Evolutionary conservation across 2,797 vertebrate genomes (phyloP), one percentile per base, ranked within the genome.

Genomic region (Enteromius viviparus): DNA sequence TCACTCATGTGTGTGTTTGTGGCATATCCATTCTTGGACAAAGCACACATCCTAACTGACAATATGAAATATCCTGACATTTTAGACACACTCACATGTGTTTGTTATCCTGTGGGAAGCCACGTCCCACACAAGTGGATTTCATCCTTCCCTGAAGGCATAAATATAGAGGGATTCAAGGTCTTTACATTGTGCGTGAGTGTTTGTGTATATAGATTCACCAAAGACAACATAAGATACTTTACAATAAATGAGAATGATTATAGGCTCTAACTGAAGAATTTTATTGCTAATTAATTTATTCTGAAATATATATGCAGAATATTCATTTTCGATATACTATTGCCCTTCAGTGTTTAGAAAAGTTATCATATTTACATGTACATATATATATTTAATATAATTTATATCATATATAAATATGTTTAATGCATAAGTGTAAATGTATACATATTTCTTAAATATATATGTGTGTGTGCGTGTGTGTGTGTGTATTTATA

Each of bases 31-130:
- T 55, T 37, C 49, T 49, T 62, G 74, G 42, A 83, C 37, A 78
- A 62, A 62, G 65, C n/a, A 60, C 37, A 55, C 45, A 74, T 71
- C 76, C 78, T 21, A 77, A 87, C 78, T 85, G 89, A 83, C 88
- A 89, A 80, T 82, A 89, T 88, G 76, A 87, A 87, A 71, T 84
- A 81, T 83, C 65, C 21, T 82, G 89, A 89, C 89, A 62, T 85
- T 6, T 80, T 47, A 55, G 76, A 91, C 91, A 89, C 87, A 90
- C 87, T 86, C 82, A 55, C 85, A 85, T 84, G 60, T 85, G 84
- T 91, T 91, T 92, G 89, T 92, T 92, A 92, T 89, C 83, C 87
- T 88, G 89, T 85, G 90, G 92, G 75, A 42, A 65, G 86, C 75
- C 49, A 6, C 40, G n/a, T 85, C 62, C 91, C 92, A 87, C 91